Percentiles rank a stretch among this genome's conserved stretches.
These are phyloP conservation scores for Apis laboriosa DNA, from an alignment of 1,140 invertebrate genomes.

Conservation along the genomic window DNA sequence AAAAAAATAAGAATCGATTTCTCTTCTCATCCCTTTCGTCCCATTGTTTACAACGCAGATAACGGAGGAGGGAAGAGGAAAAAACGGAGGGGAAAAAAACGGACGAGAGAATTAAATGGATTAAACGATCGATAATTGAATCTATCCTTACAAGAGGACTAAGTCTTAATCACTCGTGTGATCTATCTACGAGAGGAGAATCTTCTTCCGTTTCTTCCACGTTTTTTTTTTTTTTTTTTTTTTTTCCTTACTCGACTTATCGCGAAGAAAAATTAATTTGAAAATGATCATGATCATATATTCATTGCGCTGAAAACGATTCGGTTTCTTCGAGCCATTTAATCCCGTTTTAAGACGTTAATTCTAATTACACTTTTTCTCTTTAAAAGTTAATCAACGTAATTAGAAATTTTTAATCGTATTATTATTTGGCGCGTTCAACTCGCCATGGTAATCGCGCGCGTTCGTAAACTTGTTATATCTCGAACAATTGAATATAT, in stretches of 20 bases:
- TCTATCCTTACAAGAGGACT: conserved; percentile 1
- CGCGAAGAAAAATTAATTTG: background rate
- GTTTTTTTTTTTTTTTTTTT: background rate
- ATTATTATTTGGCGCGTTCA: background rate
- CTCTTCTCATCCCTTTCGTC: too few species aligned
- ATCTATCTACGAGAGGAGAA: background rate
- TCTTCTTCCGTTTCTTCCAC: background rate
- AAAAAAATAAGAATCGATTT: too few species aligned
- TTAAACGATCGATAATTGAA: conserved; percentile 25
- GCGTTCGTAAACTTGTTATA: background rate
- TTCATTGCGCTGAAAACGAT: background rate
- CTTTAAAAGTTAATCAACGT: background rate
- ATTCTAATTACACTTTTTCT: conserved; percentile 2
- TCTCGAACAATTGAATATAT: background rate
- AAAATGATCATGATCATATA: background rate
- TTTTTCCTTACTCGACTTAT: too few species aligned
- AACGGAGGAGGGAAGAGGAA: background rate
- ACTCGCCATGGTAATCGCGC: background rate
- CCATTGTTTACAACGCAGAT: background rate
- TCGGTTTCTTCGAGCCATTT: background rate
- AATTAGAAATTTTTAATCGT: background rate
- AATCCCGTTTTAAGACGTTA: background rate
- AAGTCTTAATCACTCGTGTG: background rate
- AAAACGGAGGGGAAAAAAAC: background rate
- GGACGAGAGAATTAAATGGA: background rate